phyloP scores from a whole-genome alignment of 2,888 invertebrate genomes.

The Colletes collaris region DNA sequence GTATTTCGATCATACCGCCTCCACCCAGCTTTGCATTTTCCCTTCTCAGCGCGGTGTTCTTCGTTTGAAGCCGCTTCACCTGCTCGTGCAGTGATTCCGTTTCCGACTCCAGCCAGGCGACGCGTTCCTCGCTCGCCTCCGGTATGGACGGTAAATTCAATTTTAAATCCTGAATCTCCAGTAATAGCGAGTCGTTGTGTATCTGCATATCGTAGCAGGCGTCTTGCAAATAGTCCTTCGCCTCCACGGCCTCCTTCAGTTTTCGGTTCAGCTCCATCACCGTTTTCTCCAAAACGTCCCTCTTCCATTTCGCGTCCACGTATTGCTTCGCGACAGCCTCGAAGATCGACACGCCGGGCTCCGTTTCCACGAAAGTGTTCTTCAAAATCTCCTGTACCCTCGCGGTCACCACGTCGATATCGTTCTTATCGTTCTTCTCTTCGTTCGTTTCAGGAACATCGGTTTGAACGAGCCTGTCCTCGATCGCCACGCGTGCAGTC shows the following conservation, averaged over 20 bases:
- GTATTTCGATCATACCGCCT: slow-evolving; percentile 83
- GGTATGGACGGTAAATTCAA: slow-evolving; percentile 79
- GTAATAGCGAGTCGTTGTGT: slow-evolving; percentile 78
- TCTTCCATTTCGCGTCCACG: slow-evolving; percentile 79
- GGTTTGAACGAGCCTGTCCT: slow-evolving; percentile 54
- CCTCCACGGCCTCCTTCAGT: slow-evolving; percentile 73
- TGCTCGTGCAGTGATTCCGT: slow-evolving; percentile 81
- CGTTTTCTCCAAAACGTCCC: slow-evolving; percentile 80
- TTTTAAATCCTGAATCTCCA: slow-evolving; percentile 77
- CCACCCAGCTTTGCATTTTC: slow-evolving; percentile 77
- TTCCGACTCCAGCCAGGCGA: slow-evolving; percentile 79
- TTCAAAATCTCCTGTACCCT: slow-evolving; percentile 75
- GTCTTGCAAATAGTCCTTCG: slow-evolving; percentile 75
- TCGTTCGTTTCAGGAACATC: not conserved
- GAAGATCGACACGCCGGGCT: slow-evolving; percentile 72
- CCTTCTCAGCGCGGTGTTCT: slow-evolving; percentile 69
- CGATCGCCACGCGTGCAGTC: slow-evolving; percentile 30
- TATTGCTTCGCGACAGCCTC: slow-evolving; percentile 74
- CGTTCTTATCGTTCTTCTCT: not conserved
- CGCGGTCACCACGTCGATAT: slow-evolving; percentile 67
- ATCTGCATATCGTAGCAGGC: slow-evolving; percentile 80
- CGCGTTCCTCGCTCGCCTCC: slow-evolving; percentile 79
- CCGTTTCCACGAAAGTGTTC: slow-evolving; percentile 79
- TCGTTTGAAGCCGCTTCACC: slow-evolving; percentile 83
- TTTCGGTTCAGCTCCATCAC: slow-evolving; percentile 78